Evolutionary conservation across 2,888 invertebrate genomes (phyloP), one percentile per base, ranked within the genome.

Genomic region (Hesperia comma): DNA sequence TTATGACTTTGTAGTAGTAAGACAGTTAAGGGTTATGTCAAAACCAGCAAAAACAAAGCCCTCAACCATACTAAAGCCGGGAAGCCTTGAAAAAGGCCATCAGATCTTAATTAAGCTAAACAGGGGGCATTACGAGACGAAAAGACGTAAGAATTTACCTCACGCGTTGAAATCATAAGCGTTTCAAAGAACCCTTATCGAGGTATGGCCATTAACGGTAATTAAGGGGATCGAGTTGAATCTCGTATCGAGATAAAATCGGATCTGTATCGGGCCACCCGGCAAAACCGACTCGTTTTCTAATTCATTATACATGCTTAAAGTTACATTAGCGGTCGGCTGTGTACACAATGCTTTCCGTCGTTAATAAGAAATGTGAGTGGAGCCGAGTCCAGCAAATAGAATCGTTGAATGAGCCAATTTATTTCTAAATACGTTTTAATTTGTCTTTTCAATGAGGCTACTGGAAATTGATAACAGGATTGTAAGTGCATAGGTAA

Each of bases 131-230:
- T 80, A 82, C 73, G 79, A 76, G 76, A 72, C 76, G 75, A 71
- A 75, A 70, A 61, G 62, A 69, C 68, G 60, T 63, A 80, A 73
- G 84, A 85, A 85, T 86, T 85, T 84, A 87, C 88, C 88, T 89
- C 88, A 87, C 90, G 87, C 90, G 84, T 87, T 83, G 88, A 89
- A 90, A 89, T 90, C 91, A 91, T 89, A 90, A 90, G 87, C 90
- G 90, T 90, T 91, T 90, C 90, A 86, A 88, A 87, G 90, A 90
- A 90, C 76, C 77, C 80, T 75, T 73, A 71, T 66, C 60, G 70
- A 75, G 76, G 75, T 75, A 70, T 71, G 74, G 84, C 88, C 90
- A 90, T 91, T 89, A 90, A 89, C 86, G 82, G 90, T 89, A 90
- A 91, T 91, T 91, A 91, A 91, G 83, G 81, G 83, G 86, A 90